Percentiles rank a stretch among this genome's conserved stretches.
Evolutionary conservation across 2,888 invertebrate species (phyloP).

Genomic region (Nyleta sp.): DNA sequence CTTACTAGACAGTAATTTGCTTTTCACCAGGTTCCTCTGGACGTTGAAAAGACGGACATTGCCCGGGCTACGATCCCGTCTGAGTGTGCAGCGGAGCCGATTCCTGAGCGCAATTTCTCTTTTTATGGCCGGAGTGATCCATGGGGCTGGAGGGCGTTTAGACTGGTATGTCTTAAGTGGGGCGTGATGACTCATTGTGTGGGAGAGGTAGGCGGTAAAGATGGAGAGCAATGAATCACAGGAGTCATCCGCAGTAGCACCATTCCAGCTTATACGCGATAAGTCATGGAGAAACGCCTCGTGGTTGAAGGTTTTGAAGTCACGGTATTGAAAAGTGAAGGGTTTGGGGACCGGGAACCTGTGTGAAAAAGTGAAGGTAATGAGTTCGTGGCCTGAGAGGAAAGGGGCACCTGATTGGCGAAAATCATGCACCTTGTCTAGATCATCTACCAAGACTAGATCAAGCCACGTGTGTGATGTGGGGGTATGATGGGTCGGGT

Average conservation of each 20-base stretch:
- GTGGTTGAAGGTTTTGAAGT: background rate
- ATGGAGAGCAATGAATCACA: too few species aligned
- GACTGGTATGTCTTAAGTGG: too few species aligned
- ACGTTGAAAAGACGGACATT: background rate
- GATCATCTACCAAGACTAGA: background rate
- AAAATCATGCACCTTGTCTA: background rate
- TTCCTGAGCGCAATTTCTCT: background rate
- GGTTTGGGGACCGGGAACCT: background rate
- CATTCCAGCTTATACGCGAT: too few species aligned
- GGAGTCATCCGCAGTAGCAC: too few species aligned
- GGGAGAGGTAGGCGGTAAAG: too few species aligned
- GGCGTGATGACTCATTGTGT: too few species aligned
- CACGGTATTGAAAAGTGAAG: background rate
- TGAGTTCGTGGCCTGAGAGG: conserved; percentile 11
- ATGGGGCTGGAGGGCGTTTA: background rate
- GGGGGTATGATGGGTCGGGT: conserved; percentile 8
- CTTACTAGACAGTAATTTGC: background rate
- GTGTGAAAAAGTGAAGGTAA: background rate
- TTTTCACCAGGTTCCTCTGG: background rate
- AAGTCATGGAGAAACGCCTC: too few species aligned
- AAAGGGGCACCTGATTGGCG: background rate
- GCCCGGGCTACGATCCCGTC: background rate
- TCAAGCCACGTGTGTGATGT: conserved; percentile 2
- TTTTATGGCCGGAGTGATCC: conserved; percentile 2
- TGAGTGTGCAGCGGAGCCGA: background rate